phyloP scores from a whole-genome alignment of 2,113 vertebrate genomes.

The Halcyon malimbica region DNA sequence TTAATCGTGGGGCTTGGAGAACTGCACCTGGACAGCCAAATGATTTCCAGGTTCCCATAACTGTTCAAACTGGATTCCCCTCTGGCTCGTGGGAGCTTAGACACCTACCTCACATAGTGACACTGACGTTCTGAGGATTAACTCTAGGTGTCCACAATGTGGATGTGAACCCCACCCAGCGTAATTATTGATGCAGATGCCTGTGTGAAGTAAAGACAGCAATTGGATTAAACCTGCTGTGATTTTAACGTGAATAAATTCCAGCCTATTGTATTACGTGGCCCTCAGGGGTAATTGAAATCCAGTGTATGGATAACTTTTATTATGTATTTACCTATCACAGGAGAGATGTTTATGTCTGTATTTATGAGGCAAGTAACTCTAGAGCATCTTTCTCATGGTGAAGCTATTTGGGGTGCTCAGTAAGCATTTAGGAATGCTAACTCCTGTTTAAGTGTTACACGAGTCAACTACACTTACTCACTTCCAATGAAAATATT shows the following conservation, averaged over 20 bases:
- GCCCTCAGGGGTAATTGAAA: not conserved
- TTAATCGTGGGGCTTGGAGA: not conserved
- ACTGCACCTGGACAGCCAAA: not conserved
- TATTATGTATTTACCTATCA: not conserved
- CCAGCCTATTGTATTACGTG: not conserved
- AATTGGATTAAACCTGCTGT: not conserved
- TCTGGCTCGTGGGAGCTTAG: not conserved
- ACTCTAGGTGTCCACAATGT: not conserved
- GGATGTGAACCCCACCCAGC: not conserved
- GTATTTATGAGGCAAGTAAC: not conserved
- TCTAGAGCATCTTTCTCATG: not conserved
- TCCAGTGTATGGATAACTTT: not conserved
- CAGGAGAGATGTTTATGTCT: not conserved
- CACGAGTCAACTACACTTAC: not conserved
- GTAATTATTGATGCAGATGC: not conserved
- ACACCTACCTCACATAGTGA: not conserved
- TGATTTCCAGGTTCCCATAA: not conserved
- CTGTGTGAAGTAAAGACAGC: not conserved
- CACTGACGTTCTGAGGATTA: not conserved
- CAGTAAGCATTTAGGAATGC: not conserved
- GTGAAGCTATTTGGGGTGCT: not conserved
- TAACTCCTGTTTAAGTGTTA: not conserved
- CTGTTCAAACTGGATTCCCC: not conserved
- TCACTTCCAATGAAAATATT: conserved; percentile 10
- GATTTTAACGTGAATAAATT: not conserved